These are phyloP conservation scores for Berghia stephanieae DNA, from an alignment of 1,140 invertebrate species.

Conservation along the genomic window DNA sequence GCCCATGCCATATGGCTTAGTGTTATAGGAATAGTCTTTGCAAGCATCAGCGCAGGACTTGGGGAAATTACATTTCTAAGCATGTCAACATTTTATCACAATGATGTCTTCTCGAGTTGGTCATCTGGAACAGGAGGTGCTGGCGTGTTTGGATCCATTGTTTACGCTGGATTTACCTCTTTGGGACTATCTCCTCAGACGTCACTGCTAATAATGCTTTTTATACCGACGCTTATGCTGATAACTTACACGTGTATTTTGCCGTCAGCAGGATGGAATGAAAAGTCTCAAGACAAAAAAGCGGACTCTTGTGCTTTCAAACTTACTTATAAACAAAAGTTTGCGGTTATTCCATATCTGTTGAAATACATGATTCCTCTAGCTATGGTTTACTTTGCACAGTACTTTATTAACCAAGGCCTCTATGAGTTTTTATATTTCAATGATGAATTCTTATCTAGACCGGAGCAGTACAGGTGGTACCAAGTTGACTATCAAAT, in stretches of 20 bases:
- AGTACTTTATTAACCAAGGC: conserved; percentile 93
- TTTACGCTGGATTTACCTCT: conserved; percentile 76
- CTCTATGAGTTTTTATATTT: conserved; percentile 83
- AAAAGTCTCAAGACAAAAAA: neutral
- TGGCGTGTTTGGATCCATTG: conserved; percentile 81
- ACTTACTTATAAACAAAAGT: conserved; percentile 11
- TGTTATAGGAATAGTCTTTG: conserved; percentile 74
- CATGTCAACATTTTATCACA: conserved; percentile 79
- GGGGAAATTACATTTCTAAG: conserved; percentile 84
- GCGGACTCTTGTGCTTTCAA: neutral
- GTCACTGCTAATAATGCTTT: conserved; percentile 79
- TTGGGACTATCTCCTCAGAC: conserved; percentile 72
- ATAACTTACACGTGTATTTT: conserved; percentile 53
- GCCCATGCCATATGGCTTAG: conserved; percentile 49
- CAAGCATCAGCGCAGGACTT: conserved; percentile 81
- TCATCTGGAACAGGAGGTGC: conserved; percentile 85
- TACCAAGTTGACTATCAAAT: conserved; percentile 86
- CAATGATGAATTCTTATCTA: conserved; percentile 73
- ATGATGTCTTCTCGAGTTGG: conserved; percentile 83
- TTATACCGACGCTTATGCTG: conserved; percentile 77
- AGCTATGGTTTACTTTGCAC: conserved; percentile 82
- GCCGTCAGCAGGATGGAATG: neutral
- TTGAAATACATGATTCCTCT: conserved; percentile 84
- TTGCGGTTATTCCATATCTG: conserved; percentile 70
- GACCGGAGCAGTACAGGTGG: conserved; percentile 81